These are phyloP conservation scores for Empidonax alnorum DNA, from an alignment of 2,113 vertebrate species.

Conservation along the genomic window DNA sequence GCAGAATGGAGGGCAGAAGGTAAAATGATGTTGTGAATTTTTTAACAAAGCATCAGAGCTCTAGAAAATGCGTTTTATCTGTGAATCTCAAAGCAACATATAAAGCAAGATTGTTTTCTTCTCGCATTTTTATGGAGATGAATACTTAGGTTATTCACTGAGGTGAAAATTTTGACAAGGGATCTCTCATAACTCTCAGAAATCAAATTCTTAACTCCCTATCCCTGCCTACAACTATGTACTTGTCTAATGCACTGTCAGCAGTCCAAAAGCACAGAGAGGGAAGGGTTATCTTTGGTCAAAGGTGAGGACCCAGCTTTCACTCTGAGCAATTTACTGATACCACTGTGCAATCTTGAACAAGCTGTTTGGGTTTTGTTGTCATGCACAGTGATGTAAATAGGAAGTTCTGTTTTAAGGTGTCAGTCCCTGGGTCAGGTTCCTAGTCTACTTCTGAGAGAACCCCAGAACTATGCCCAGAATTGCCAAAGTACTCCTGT, in stretches of 20 bases:
- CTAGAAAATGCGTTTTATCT: neutral
- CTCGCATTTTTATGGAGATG: neutral
- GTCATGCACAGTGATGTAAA: neutral
- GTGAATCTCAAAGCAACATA: neutral
- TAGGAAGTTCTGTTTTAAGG: neutral
- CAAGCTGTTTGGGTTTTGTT: neutral
- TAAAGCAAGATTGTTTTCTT: neutral
- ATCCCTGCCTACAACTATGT: neutral
- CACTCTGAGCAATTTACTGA: neutral
- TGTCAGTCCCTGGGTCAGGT: neutral
- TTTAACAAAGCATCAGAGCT: conserved; percentile 2
- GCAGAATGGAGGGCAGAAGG: neutral
- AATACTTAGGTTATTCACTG: neutral
- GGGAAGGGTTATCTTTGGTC: neutral
- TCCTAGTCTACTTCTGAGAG: neutral
- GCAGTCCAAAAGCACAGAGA: neutral
- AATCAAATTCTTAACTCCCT: neutral
- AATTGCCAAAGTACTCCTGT: neutral
- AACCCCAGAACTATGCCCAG: neutral
- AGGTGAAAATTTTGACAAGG: neutral
- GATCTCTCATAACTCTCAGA: neutral
- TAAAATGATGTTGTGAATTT: conserved; percentile 13
- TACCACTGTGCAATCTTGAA: neutral
- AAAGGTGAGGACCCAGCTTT: neutral
- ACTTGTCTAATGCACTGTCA: neutral